A percentile compares a stretch with the other conserved stretches of the same genome.
These are phyloP conservation scores for Prionace glauca DNA, from an alignment of 2,797 vertebrate species.

Conservation along the genomic window DNA sequence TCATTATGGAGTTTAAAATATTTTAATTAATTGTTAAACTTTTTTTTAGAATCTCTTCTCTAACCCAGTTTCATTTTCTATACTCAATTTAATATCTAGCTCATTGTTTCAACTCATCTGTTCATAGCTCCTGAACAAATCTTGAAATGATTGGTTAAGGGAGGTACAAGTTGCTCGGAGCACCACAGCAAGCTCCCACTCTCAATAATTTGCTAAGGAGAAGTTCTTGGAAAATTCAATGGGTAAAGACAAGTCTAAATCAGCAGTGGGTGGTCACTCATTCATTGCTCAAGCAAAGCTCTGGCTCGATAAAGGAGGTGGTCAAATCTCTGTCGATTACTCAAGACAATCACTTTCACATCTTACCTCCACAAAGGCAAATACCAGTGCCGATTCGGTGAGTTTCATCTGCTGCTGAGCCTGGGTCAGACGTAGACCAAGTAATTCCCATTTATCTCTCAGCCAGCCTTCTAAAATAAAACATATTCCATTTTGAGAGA, in stretches of 20 bases:
- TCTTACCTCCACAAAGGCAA: conserved; percentile 90
- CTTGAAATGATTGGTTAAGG: no score
- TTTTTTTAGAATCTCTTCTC: no score
- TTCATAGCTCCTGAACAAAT: no score
- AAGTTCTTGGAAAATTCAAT: not conserved
- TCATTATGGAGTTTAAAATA: no score
- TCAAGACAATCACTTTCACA: not conserved
- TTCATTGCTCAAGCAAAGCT: not conserved
- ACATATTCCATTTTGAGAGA: conserved; percentile 22
- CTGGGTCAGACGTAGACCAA: conserved; percentile 77
- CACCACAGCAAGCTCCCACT: not conserved
- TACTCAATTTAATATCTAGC: no score
- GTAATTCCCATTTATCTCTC: conserved; percentile 79
- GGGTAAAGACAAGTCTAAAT: not conserved
- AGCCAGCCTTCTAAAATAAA: conserved; percentile 54
- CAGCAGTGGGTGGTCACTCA: not conserved
- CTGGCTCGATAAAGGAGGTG: no score
- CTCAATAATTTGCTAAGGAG: not conserved
- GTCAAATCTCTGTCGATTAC: not conserved
- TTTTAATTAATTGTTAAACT: no score
- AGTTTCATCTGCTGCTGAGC: conserved; percentile 89
- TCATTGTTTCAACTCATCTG: no score
- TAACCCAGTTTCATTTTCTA: no score
- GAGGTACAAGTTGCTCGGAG: not conserved
- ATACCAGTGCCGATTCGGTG: conserved; percentile 82